Evolutionary conservation across 2,113 vertebrate genomes (phyloP), one percentile per base, ranked within the genome.

Genomic region (Pholis gunnellus): DNA sequence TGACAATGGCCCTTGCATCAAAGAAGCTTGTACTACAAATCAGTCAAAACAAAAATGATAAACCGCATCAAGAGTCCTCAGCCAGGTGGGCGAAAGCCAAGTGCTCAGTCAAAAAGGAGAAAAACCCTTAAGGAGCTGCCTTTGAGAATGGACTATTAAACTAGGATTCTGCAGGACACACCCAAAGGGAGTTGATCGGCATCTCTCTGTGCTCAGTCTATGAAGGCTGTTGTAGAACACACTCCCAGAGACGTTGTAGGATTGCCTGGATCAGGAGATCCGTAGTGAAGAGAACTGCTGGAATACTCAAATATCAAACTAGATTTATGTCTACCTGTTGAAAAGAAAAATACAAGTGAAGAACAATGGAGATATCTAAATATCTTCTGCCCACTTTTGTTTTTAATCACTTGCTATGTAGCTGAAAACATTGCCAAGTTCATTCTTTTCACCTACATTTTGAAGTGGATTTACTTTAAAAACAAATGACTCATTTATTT

Each of bases 1-100:
- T 29, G 83, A 87, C 54, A 87, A 87, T 40, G 50, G 42, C 59
- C 22, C 65, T n/a, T 5, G 27, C 38, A 48, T 84, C 54, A 52
- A 84, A 89, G 42, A 50, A 57, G 71, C 65, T 52, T 65, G 77
- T 60, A 34, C 36, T 25, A 73, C 67, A 87, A 89, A 87, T 78
- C 73, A 81, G 77, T 74, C 31, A 13, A 81, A 84, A 81, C 61
- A 61, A 83, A 87, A 84, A 44, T 76, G 68, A 87, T 22, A 67
- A 74, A 83, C 52, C 67, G 61, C 38, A 34, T 52, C 3, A 3
- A 9, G 22, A 59, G 17, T 27, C 10, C 2, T 75, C 31, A 2
- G 18, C 40, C 77, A 73, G 74, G 29, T 25, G 71, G 61, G 42
- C 0, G 4, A 72, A 70, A 66, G 78, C 78, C 87, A 85, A 71